Evolutionary conservation across 2,888 invertebrate genomes (phyloP).

Genomic region (Campoplex nolae): DNA sequence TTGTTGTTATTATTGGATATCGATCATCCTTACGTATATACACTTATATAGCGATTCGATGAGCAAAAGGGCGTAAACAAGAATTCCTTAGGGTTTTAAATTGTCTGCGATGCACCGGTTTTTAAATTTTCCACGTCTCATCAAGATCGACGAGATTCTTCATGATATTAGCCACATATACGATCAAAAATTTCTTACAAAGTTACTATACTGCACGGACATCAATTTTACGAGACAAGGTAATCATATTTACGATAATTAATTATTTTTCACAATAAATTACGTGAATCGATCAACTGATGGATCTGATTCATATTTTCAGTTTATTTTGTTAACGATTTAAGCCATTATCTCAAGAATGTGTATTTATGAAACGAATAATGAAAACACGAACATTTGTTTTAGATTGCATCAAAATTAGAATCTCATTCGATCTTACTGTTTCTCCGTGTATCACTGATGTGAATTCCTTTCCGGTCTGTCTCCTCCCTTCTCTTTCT

Average conservation of each 20-base stretch:
- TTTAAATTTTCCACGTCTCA: slow-evolving; percentile 16
- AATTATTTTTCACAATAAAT: neutral
- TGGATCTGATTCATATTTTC: neutral
- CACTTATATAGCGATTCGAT: neutral
- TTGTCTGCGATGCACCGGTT: slow-evolving; percentile 6
- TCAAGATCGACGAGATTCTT: slow-evolving; percentile 39
- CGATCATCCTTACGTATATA: slow-evolving; percentile 74
- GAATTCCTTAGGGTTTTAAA: neutral
- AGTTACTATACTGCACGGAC: neutral
- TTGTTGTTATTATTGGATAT: slow-evolving; percentile 74
- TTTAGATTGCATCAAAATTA: slow-evolving; percentile 6
- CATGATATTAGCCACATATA: slow-evolving; percentile 47
- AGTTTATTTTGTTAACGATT: neutral
- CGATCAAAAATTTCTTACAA: slow-evolving; percentile 26
- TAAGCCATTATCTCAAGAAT: no score
- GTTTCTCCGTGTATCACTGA: slow-evolving; percentile 19
- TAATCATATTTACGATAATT: neutral
- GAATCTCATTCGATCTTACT: slow-evolving; percentile 14
- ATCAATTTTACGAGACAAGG: neutral
- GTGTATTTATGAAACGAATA: neutral
- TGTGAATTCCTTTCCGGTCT: slow-evolving; percentile 17
- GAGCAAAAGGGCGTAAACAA: slow-evolving; percentile 13
- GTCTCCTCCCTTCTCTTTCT: slow-evolving; percentile 24
- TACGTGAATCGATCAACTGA: slow-evolving; percentile 2
- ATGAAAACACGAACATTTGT: no score